Conservation (phyloP, 2,888 invertebrate species). For the Willowsia nigromaculata region DNA sequence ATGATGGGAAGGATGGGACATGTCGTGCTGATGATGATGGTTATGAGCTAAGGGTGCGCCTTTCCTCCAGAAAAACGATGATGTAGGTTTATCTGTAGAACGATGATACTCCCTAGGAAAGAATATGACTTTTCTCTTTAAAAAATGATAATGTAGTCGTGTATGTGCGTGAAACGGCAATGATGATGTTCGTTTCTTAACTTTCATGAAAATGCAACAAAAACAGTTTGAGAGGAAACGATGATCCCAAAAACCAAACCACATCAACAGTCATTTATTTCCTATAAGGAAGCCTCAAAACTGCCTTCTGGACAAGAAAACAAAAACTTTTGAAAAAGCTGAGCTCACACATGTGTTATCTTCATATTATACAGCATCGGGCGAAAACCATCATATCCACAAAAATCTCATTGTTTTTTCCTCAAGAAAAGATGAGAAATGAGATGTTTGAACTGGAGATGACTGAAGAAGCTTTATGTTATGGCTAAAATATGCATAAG, state of each 20-base stretch:
- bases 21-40: neutral
- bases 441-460: conserved; percentile 59
- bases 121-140: neutral
- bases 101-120: neutral
- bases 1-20: neutral
- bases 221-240: neutral
- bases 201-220: conserved; percentile 40
- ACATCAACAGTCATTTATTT: neutral
- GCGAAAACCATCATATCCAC: neutral
- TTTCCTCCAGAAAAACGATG: neutral
- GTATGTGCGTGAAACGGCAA: conserved; percentile 23
- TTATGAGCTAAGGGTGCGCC: conserved; percentile 42
- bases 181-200: neutral
- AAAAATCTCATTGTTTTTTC: conserved; percentile 57
- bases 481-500: conserved; percentile 73
- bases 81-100: neutral
- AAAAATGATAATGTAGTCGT: conserved; percentile 28
- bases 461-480: conserved; percentile 64
- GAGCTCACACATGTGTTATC: neutral
- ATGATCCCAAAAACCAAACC: neutral
- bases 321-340: neutral
- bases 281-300: neutral
- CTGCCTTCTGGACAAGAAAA: neutral
- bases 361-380: neutral
- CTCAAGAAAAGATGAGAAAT: conserved; percentile 58